Conservation (phyloP, 2,113 vertebrate species). For the Ahaetulla prasina region DNA sequence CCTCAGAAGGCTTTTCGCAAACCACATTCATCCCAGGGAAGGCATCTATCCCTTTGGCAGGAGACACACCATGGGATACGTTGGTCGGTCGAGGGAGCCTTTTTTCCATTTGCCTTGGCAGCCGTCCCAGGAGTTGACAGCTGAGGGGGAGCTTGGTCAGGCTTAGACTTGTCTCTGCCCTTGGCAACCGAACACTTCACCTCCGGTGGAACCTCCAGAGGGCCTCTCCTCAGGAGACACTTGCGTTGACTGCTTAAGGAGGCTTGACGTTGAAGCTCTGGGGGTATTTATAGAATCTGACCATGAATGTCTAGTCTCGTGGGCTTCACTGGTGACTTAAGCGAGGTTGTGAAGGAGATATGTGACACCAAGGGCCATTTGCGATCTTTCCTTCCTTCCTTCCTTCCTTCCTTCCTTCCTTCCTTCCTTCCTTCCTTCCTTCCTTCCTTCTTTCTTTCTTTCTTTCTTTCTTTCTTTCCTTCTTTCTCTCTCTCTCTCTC, state of each 20-base stretch:
- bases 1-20: slow-evolving; percentile 56
- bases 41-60: slow-evolving; percentile 65
- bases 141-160: slow-evolving; percentile 11
- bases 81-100: slow-evolving; percentile 49
- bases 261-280: slow-evolving; percentile 9
- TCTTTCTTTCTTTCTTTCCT: too few relatives aligned
- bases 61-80: slow-evolving; percentile 48
- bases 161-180: background rate
- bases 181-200: background rate
- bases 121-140: slow-evolving; percentile 32
- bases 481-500: too few relatives aligned
- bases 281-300: background rate
- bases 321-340: background rate
- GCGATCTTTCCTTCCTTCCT: too few relatives aligned
- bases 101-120: slow-evolving; percentile 48
- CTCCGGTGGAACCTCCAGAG: slow-evolving; percentile 1
- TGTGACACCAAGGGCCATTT: background rate
- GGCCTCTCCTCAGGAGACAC: background rate
- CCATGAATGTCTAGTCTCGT: background rate
- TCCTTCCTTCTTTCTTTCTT: too few relatives aligned
- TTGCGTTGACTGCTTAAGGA: background rate
- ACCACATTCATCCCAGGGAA: slow-evolving; percentile 60
- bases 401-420: fast-evolving
- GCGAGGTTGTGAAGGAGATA: background rate
- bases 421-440: too few relatives aligned